phyloP scores from a whole-genome alignment of 2,113 vertebrate species.

The Alethe castanea region DNA sequence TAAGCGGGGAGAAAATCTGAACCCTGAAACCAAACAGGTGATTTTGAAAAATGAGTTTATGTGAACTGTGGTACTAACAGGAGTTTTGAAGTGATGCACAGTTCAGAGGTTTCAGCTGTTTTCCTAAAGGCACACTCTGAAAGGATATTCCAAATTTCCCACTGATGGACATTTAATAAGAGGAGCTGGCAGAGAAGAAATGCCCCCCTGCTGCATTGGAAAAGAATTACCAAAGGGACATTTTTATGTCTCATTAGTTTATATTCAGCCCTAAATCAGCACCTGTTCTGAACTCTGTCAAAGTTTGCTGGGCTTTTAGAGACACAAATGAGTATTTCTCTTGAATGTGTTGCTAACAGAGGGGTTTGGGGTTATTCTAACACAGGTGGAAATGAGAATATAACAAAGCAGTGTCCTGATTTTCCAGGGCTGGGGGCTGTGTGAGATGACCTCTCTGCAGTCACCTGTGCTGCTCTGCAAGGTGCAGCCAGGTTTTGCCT shows the following conservation, averaged over 20 bases:
- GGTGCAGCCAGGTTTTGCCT: background rate
- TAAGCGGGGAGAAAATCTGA: background rate
- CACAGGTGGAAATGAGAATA: background rate
- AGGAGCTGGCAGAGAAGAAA: conserved; percentile 13
- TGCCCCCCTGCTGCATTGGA: background rate
- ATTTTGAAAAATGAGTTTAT: background rate
- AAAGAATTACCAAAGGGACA: conserved; percentile 4
- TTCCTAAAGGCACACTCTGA: background rate
- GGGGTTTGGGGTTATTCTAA: background rate
- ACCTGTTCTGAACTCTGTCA: background rate
- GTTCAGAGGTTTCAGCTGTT: background rate
- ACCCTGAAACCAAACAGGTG: background rate
- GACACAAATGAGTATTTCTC: background rate
- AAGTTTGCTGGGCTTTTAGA: background rate
- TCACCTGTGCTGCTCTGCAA: background rate
- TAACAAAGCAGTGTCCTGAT: background rate
- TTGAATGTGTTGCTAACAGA: background rate
- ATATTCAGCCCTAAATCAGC: background rate
- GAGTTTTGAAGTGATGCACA: background rate
- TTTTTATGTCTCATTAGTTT: conserved; percentile 53
- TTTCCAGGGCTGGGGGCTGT: background rate
- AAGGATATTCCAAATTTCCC: background rate
- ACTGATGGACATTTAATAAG: conserved; percentile 22
- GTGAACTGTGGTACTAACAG: background rate
- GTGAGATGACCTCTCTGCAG: background rate